Evolutionary conservation across 2,888 invertebrate species (phyloP).

Genomic region (Ormyrus pomaceus): DNA sequence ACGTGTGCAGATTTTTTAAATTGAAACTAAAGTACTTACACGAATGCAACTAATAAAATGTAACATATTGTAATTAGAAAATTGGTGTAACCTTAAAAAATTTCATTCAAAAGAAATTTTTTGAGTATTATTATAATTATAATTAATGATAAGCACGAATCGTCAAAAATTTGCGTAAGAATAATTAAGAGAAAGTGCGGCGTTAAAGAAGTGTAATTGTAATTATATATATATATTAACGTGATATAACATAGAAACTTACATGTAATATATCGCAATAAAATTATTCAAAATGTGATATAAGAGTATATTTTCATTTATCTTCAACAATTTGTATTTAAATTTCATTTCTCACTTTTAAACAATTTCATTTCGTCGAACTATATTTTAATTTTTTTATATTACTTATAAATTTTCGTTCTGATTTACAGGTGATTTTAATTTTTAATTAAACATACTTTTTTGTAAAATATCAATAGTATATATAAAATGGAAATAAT

Average conservation of each 20-base stretch:
- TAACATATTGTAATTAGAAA: constrained; percentile 74
- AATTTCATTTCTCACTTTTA: too few relatives aligned
- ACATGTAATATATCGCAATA: constrained; percentile 68
- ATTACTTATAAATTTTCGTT: too few relatives aligned
- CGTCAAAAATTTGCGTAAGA: constrained; percentile 40
- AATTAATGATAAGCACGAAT: constrained; percentile 40
- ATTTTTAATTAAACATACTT: too few relatives aligned
- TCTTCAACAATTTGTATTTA: too few relatives aligned
- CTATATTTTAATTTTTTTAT: too few relatives aligned
- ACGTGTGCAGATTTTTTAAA: constrained; percentile 40
- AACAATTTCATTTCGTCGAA: too few relatives aligned
- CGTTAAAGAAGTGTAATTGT: constrained; percentile 46
- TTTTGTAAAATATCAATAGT: too few relatives aligned
- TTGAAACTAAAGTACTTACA: constrained; percentile 52
- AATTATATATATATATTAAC: constrained; percentile 61
- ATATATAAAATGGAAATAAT: too few relatives aligned
- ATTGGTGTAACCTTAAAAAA: constrained; percentile 67
- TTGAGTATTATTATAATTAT: constrained; percentile 38
- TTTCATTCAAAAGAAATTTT: constrained; percentile 56
- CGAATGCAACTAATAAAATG: constrained; percentile 59
- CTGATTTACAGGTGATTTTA: too few relatives aligned
- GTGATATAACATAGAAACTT: constrained; percentile 69
- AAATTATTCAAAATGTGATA: constrained; percentile 49
- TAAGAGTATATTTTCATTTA: too few relatives aligned
- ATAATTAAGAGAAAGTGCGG: constrained; percentile 40